A percentile compares a stretch with the other conserved stretches of the same genome.
These are phyloP conservation scores for Dryobotodes eremita DNA, from an alignment of 2,888 invertebrate species.

Conservation along the genomic window DNA sequence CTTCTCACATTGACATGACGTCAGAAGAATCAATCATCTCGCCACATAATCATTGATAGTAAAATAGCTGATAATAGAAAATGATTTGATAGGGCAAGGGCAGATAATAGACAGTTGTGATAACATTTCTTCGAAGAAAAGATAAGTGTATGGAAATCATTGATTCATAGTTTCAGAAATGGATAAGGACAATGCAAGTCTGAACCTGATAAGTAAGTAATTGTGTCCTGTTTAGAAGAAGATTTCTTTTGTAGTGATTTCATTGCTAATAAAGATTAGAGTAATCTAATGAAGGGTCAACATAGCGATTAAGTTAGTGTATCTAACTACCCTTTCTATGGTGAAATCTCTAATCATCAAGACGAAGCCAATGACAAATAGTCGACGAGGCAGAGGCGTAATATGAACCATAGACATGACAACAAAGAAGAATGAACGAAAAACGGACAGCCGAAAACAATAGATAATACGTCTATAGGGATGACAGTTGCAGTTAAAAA, in stretches of 20 bases:
- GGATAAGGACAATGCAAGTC: background rate
- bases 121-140: slow-evolving; percentile 28
- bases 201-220: background rate
- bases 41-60: slow-evolving; percentile 32
- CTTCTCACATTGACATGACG: slow-evolving; percentile 33
- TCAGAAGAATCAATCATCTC: slow-evolving; percentile 54
- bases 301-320: no score
- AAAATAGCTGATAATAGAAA: slow-evolving; percentile 23
- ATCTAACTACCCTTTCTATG: no score
- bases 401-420: no score
- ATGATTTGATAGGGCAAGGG: slow-evolving; percentile 31
- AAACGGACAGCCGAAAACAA: background rate
- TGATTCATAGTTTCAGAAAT: slow-evolving; percentile 31
- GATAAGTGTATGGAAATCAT: slow-evolving; percentile 23
- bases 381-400: no score
- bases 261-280: no score
- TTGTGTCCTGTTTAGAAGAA: no score
- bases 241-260: background rate
- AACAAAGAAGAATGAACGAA: background rate
- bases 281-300: no score
- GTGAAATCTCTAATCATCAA: no score
- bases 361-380: no score
- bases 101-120: slow-evolving; percentile 38
- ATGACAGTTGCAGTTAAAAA: background rate
- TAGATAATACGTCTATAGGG: background rate